Base-by-base conservation (phyloP, 1,140 invertebrate genomes). In the Brachionus paranguensis region DNA sequence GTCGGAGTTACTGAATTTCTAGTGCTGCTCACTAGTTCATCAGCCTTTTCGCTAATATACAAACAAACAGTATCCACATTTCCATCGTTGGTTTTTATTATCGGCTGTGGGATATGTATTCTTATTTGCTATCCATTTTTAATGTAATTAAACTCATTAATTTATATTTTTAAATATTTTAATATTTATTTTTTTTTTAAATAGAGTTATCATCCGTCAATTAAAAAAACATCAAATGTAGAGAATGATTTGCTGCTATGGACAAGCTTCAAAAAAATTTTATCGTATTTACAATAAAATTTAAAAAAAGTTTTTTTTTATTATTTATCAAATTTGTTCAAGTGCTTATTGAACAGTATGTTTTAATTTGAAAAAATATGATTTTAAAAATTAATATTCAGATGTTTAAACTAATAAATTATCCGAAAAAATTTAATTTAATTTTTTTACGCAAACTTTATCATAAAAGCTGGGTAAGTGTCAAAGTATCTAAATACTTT, bases 111-210 rank as follows among this genome's bases (percentile, higher is more conserved):
- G 1, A 81, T 81, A 10, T 81, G 53, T 64, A 37, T 81, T n/a
- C 4, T 81, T 20, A 27, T 68, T 24, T 81, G 78, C 41, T 68
- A 64, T 64, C 78, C 78, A 68, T 81, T 81, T 81, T 81, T 81
- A 33, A 64, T 60, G 78, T 81, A 81, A 81, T 10, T 37, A 43
- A 20, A 68, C 27, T 27, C 2, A 43, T 7, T 29, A 33, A 41
- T 27, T 33, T 14, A 64, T 29, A 8, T 43, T n/a, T 60, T 60
- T 12, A 20, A 3, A 1, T 24, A 20, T 47, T 5, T 29, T 37
- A 27, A 3, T 12, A 33, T 2, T 33, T 4, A 33, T 20, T 41
- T 64, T 68, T 81, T 43, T 60, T 55, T 55, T n/a, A n/a, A 14
- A 12, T 45, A 81, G 78, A 45, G 33, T 64, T 37, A 43, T 81